Conservation (phyloP, 2,888 invertebrate genomes). For the Ectemnius lituratus region DNA sequence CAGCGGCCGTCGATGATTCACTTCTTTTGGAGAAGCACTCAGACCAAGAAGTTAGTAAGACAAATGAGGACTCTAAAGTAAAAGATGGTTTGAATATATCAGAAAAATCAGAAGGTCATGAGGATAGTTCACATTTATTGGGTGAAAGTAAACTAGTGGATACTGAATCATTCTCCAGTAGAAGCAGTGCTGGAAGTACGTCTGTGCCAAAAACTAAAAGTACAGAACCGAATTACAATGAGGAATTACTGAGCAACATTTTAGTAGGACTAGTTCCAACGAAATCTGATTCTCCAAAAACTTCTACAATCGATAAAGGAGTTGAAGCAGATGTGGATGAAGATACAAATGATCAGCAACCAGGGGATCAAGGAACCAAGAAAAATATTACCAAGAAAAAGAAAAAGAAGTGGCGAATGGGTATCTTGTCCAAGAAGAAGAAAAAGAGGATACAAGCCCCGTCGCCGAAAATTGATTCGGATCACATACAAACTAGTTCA, state of each 20-base stretch:
- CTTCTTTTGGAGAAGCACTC: slow-evolving; percentile 63
- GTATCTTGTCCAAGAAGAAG: slow-evolving; percentile 65
- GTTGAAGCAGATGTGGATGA: slow-evolving; percentile 58
- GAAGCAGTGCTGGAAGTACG: slow-evolving; percentile 25
- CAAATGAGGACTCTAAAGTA: background rate
- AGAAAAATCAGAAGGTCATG: slow-evolving; percentile 31
- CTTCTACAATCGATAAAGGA: slow-evolving; percentile 35
- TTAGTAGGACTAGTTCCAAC: slow-evolving; percentile 51
- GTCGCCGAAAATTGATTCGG: slow-evolving; percentile 14
- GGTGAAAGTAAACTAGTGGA: slow-evolving; percentile 49
- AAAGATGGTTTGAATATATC: background rate
- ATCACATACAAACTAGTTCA: background rate
- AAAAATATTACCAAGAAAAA: slow-evolving; percentile 66
- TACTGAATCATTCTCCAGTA: slow-evolving; percentile 29
- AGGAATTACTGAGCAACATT: slow-evolving; percentile 62
- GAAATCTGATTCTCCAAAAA: slow-evolving; percentile 32
- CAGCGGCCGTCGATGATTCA: slow-evolving; percentile 69
- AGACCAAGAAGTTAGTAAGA: slow-evolving; percentile 26
- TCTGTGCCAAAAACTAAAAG: slow-evolving; percentile 24
- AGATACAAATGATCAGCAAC: slow-evolving; percentile 29
- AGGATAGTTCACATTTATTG: background rate
- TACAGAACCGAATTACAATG: slow-evolving; percentile 41
- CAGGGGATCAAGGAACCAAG: slow-evolving; percentile 14
- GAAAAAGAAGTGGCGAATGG: slow-evolving; percentile 67
- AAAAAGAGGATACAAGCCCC: slow-evolving; percentile 43